Evolutionary conservation across 64 coral and sea anemone species (phyloP).

Genomic region (Montipora capricornis): DNA sequence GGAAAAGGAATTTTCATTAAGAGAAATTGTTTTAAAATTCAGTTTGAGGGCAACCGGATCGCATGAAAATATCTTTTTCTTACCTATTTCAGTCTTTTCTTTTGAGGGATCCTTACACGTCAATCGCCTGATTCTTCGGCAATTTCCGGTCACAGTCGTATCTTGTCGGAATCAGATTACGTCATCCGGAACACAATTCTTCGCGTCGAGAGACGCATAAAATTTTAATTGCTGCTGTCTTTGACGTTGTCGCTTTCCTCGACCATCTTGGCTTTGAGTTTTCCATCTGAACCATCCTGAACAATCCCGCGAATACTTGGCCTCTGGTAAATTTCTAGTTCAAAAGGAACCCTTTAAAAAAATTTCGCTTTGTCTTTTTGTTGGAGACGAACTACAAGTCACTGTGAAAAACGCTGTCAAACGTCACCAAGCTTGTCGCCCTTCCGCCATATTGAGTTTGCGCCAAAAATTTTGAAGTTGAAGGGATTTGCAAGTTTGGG

Average conservation of each 20-base stretch:
- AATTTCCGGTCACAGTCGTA: slow-evolving; percentile 57
- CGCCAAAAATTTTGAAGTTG: slow-evolving; percentile 89
- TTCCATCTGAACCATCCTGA: slow-evolving; percentile 88
- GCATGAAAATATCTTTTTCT: no score
- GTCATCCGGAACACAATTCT: slow-evolving; percentile 73
- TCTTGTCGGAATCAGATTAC: slow-evolving; percentile 54
- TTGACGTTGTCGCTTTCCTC: slow-evolving; percentile 94
- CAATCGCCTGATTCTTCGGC: slow-evolving; percentile 15
- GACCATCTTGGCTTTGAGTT: slow-evolving; percentile 92
- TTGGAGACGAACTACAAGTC: background rate
- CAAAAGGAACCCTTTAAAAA: slow-evolving; percentile 26
- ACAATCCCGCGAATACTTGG: slow-evolving; percentile 45
- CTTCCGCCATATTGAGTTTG: slow-evolving; percentile 88
- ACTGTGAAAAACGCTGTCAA: slow-evolving; percentile 65
- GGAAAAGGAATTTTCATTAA: no score
- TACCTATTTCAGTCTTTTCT: no score
- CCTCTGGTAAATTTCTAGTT: slow-evolving; percentile 10
- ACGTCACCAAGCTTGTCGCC: slow-evolving; percentile 82
- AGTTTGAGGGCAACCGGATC: no score
- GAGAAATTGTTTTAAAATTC: no score
- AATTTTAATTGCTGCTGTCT: slow-evolving; percentile 99
- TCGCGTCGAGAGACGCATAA: slow-evolving; percentile 83
- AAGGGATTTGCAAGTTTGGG: slow-evolving; percentile 87
- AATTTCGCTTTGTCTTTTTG: slow-evolving; percentile 16
- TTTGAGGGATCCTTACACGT: no score